Evolutionary conservation across 2,797 vertebrate species (phyloP).

Genomic region (Helostoma temminkii): DNA sequence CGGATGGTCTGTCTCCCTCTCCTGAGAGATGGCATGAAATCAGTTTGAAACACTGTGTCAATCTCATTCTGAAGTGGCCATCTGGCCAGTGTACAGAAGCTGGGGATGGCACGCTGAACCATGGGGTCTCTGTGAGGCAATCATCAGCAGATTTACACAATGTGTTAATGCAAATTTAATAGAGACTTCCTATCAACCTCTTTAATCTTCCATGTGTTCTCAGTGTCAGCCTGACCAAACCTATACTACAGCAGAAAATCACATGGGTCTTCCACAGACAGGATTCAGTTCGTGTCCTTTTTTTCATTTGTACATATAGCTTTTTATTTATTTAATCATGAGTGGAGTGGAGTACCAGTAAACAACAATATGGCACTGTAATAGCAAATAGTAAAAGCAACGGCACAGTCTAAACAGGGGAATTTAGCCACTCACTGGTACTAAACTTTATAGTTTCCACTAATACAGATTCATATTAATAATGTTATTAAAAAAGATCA

Average conservation of each 20-base stretch:
- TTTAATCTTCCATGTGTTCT: slow-evolving; percentile 85
- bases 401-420: neutral
- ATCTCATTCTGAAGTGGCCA: slow-evolving; percentile 97
- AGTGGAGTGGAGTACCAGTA: neutral
- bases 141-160: slow-evolving; percentile 90
- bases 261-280: slow-evolving; percentile 19
- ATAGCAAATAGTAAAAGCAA: neutral
- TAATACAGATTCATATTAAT: no score
- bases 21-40: slow-evolving; percentile 98
- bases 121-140: slow-evolving; percentile 90
- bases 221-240: slow-evolving; percentile 64
- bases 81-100: slow-evolving; percentile 96
- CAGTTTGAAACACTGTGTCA: slow-evolving; percentile 99
- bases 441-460: neutral
- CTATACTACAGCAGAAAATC: slow-evolving; percentile 41
- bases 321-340: slow-evolving; percentile 17
- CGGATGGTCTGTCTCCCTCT: slow-evolving; percentile 92
- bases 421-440: neutral
- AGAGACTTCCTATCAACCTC: slow-evolving; percentile 85
- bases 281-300: slow-evolving; percentile 1
- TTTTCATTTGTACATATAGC: slow-evolving; percentile 2
- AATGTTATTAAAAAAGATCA: no score
- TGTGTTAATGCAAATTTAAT: slow-evolving; percentile 90
- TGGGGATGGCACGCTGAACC: slow-evolving; percentile 90
- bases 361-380: neutral